These are phyloP conservation scores for Xyrauchen texanus DNA, from an alignment of 2,113 vertebrate species.

Conservation along the genomic window DNA sequence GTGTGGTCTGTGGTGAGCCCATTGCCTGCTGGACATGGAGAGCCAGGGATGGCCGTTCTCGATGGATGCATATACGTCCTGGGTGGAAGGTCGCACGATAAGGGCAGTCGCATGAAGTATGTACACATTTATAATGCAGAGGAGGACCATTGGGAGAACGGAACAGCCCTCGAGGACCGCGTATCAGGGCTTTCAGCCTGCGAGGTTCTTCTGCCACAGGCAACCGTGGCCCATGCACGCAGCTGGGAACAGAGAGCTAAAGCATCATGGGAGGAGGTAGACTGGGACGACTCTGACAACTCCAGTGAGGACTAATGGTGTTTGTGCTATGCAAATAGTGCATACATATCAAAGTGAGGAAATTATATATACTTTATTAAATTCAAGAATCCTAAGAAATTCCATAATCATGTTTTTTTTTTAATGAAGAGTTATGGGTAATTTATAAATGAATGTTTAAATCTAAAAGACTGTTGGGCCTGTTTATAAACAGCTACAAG, in stretches of 20 bases:
- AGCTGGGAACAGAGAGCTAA: constrained; percentile 77
- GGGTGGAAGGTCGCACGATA: constrained; percentile 93
- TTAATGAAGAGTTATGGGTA: too few relatives aligned
- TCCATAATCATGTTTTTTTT: too few relatives aligned
- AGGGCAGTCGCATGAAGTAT: constrained; percentile 84
- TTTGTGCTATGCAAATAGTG: too few relatives aligned
- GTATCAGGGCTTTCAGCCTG: constrained; percentile 93
- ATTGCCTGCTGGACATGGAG: constrained; percentile 86
- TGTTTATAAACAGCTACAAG: too few relatives aligned
- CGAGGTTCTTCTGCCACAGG: constrained; percentile 82
- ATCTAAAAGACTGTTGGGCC: too few relatives aligned
- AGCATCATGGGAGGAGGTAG: constrained; percentile 78
- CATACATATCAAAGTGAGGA: too few relatives aligned
- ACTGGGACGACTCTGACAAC: constrained; percentile 87
- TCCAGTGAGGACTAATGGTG: constrained; percentile 84
- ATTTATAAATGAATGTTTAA: too few relatives aligned
- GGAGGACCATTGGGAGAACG: constrained; percentile 83
- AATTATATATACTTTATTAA: too few relatives aligned
- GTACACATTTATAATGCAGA: constrained; percentile 85
- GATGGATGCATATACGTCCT: constrained; percentile 84
- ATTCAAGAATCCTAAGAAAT: too few relatives aligned
- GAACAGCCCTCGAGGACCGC: constrained; percentile 81
- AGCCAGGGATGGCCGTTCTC: constrained; percentile 86
- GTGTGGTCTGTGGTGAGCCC: constrained; percentile 87
- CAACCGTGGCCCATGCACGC: constrained; percentile 76